phyloP scores from a whole-genome alignment of 35 echinoderm and acorn worm genomes.

The Ophioderma brevispina region DNA sequence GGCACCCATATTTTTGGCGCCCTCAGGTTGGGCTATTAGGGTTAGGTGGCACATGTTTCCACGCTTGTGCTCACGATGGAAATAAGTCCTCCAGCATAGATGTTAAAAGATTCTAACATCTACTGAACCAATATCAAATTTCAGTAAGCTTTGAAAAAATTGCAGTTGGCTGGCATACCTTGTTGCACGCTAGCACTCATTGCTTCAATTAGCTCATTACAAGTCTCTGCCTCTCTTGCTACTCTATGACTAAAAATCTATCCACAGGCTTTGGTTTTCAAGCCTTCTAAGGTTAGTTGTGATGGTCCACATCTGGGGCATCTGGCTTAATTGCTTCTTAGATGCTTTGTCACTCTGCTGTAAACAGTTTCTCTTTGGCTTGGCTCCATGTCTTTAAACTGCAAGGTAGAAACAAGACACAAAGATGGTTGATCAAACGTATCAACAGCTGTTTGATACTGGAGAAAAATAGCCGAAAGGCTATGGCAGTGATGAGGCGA shows the following conservation, averaged over 20 bases:
- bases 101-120: neutral
- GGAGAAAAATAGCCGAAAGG: no score
- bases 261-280: neutral
- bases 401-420: neutral
- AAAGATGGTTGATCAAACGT: no score
- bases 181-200: slow-evolving; percentile 7
- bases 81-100: neutral
- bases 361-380: neutral
- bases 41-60: neutral
- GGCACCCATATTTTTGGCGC: no score
- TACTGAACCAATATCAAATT: neutral
- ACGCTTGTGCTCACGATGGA: neutral
- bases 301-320: neutral
- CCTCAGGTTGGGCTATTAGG: neutral
- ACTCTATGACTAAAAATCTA: slow-evolving; percentile 21
- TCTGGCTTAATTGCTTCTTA: neutral
- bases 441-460: no score
- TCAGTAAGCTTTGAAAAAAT: no score
- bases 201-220: slow-evolving; percentile 71
- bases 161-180: no score
- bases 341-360: neutral
- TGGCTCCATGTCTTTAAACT: neutral
- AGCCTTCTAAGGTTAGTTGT: neutral
- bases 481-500: no score
- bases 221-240: slow-evolving; percentile 56